Conservation (phyloP, 2,797 vertebrate genomes). For the Cuculus canorus region DNA sequence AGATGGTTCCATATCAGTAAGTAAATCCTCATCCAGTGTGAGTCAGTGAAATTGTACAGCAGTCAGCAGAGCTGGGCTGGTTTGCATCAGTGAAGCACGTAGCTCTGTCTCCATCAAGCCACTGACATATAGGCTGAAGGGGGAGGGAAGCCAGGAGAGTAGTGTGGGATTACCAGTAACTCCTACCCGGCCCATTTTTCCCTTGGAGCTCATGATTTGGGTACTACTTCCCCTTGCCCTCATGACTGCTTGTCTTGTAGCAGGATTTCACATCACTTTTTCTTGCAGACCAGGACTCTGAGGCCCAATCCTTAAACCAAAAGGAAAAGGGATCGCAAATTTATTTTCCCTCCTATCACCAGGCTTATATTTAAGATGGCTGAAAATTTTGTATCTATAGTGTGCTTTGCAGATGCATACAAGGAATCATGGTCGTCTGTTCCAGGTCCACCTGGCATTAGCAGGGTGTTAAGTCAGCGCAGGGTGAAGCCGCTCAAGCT, state of each 20-base stretch:
- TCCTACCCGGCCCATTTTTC: background rate
- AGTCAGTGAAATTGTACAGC: background rate
- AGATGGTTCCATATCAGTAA: accelerated
- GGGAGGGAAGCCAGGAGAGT: background rate
- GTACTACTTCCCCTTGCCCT: background rate
- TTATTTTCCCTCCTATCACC: background rate
- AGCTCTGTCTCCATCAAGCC: background rate
- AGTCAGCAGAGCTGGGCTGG: background rate
- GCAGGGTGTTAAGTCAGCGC: background rate
- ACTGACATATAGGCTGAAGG: background rate
- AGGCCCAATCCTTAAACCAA: background rate
- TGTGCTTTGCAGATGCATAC: background rate
- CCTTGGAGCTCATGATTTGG: background rate
- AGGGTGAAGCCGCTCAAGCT: background rate
- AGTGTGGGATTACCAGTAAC: background rate
- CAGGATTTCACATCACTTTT: background rate
- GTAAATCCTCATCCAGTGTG: background rate
- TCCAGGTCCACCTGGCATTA: background rate
- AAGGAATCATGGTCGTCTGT: background rate
- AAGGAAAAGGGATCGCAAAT: background rate
- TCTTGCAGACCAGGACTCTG: background rate
- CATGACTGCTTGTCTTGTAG: background rate
- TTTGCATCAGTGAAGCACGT: background rate
- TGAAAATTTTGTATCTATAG: background rate
- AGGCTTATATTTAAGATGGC: background rate